Evolutionary conservation across 37 sponge, comb jelly and placozoan genomes (phyloP).

Genomic region (Oopsacas minuta): DNA sequence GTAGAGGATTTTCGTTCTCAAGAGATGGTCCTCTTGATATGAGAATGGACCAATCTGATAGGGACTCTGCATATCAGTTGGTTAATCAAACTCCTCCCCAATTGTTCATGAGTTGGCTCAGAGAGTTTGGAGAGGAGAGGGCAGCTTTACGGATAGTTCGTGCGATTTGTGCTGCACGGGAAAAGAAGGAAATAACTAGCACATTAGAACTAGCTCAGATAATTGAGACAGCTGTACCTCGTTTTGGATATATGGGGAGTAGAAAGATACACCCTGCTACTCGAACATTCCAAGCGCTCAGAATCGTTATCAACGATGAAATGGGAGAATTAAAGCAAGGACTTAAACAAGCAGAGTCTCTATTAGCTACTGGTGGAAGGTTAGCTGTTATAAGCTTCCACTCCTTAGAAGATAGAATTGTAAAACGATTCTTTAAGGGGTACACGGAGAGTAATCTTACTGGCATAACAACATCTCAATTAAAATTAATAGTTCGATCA

Average conservation of each 20-base stretch:
- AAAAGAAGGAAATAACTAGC: not conserved
- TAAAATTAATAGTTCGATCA: not conserved
- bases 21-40: slow-evolving; percentile 31
- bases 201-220: slow-evolving; percentile 15
- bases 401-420: slow-evolving; percentile 36
- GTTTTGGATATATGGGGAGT: slow-evolving; percentile 10
- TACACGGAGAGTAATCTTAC: not conserved
- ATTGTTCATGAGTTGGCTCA: not conserved
- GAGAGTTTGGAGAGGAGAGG: slow-evolving; percentile 32
- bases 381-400: slow-evolving; percentile 31
- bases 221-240: slow-evolving; percentile 16
- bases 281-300: slow-evolving; percentile 35
- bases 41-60: slow-evolving; percentile 25
- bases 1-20: slow-evolving; percentile 26
- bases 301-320: slow-evolving; percentile 27
- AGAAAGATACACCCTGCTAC: slow-evolving; percentile 28
- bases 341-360: not conserved
- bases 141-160: not conserved
- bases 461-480: not conserved
- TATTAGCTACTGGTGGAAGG: slow-evolving; percentile 20
- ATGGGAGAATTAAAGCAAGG: slow-evolving; percentile 22
- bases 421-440: slow-evolving; percentile 22
- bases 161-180: slow-evolving; percentile 18
- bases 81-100: not conserved
- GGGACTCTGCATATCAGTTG: slow-evolving; percentile 14